phyloP scores from a whole-genome alignment of 2,888 invertebrate species.

The Brachypalpus laphriformis region DNA sequence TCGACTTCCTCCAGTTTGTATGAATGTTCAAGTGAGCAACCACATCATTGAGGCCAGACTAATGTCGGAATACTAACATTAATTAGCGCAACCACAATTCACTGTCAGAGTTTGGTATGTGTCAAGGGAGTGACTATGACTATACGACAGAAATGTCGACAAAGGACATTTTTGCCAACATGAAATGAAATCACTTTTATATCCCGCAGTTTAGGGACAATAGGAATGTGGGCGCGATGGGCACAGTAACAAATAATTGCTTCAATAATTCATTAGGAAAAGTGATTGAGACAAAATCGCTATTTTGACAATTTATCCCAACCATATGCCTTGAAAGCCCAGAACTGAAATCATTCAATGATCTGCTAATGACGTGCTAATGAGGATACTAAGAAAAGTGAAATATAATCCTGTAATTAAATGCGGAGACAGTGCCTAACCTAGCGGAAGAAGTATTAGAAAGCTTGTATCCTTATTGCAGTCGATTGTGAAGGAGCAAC shows the following conservation, averaged over 20 bases:
- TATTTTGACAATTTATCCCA: conserved; percentile 46
- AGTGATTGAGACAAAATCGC: conserved; percentile 45
- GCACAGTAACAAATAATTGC: conserved; percentile 18
- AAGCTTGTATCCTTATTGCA: too few relatives aligned
- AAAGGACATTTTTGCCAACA: not conserved
- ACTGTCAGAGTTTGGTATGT: conserved; percentile 50
- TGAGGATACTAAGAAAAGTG: not conserved
- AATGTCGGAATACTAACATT: conserved; percentile 62
- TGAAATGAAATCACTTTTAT: not conserved
- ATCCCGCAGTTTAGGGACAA: not conserved
- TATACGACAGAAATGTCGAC: conserved; percentile 8
- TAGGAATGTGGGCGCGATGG: not conserved
- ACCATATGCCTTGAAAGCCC: not conserved
- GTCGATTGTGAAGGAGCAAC: too few relatives aligned
- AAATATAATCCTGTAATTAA: not conserved
- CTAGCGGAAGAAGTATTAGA: not conserved
- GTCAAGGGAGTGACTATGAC: not conserved
- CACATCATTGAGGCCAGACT: conserved; percentile 38
- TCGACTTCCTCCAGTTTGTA: not conserved
- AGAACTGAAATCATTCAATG: conserved; percentile 40
- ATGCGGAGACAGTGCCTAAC: not conserved
- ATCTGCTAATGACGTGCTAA: conserved; percentile 40
- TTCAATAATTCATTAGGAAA: conserved; percentile 32
- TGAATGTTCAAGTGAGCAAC: conserved; percentile 11
- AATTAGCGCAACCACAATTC: conserved; percentile 58